Evolutionary conservation across 2,113 vertebrate species (phyloP).

Genomic region (Patagioenas fasciata): DNA sequence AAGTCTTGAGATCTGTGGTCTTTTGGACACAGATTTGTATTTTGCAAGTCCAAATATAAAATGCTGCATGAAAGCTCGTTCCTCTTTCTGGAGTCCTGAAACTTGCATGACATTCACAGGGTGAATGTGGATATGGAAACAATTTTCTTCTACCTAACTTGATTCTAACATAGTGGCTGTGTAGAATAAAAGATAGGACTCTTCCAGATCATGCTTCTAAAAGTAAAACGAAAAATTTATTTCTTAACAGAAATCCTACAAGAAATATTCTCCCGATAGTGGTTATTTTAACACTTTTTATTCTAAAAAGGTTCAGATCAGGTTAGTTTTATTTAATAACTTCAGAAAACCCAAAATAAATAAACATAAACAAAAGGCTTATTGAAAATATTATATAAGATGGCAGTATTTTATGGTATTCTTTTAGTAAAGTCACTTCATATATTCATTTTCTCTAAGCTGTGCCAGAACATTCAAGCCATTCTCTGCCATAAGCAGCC

Average conservation of each 20-base stretch:
- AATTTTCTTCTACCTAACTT: not conserved
- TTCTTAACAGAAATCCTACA: not conserved
- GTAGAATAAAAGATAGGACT: not conserved
- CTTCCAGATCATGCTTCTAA: not conserved
- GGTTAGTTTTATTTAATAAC: not conserved
- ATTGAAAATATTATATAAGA: not conserved
- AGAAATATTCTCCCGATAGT: not conserved
- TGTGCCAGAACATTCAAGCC: not conserved
- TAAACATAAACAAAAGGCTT: not conserved
- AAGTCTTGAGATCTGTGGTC: not conserved
- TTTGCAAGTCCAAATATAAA: not conserved
- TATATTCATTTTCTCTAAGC: slow-evolving; percentile 2
- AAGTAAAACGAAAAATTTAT: not conserved
- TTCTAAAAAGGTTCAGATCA: not conserved
- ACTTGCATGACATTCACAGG: not conserved
- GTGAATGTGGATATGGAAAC: not conserved
- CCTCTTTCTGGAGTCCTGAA: not conserved
- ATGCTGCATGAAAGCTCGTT: not conserved
- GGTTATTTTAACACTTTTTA: not conserved
- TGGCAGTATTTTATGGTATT: not conserved
- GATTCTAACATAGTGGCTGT: not conserved
- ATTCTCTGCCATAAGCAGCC: slow-evolving; percentile 9
- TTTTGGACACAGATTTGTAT: not conserved
- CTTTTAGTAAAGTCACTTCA: not conserved
- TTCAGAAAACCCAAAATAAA: not conserved